Base-by-base conservation (phyloP, 2,888 invertebrate genomes). In the Drosophila kuntzei region DNA sequence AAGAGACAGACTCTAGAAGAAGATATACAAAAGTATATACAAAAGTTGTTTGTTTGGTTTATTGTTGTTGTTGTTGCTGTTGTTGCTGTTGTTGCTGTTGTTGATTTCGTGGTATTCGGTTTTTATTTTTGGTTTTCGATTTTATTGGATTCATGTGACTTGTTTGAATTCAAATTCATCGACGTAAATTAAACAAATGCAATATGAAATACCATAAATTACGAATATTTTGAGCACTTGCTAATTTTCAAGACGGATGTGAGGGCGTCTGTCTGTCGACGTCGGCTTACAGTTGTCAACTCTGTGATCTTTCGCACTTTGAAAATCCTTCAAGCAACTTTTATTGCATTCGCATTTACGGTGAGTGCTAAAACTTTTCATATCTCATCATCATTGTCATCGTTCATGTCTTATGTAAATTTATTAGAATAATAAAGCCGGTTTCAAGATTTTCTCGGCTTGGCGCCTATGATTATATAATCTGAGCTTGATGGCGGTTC, bases 1-100 rank as follows among this genome's bases (percentile, higher is more conserved):
- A 49, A 72, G 25, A 22, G 41, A 25, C 44, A 46, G 36, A 54
- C 20, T 36, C 22, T n/a, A 32, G 29, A 44, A 53, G 29, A 39
- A 39, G 47, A 11, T n/a, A n/a, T n/a, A n/a, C 9, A 43, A 1
- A 32, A 34, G 46, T 25, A 59, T 55, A 16, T 20, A 20, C 29
- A 76, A 79, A 82, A 82, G 89, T 59, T 46, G 89, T 81, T 85
- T 68, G 88, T 64, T 87, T 59, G 50, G 57, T 80, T 79, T 72
- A 39, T 29, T 53, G 43, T 25, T 53, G 57, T 49, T 27, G 37
- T 41, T 9, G 39, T 11, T 39, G 20, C 54, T 32, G 14, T 36
- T 72, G 43, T 29, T 53, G 43, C 20, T 53, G 57, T 49, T 27
- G 37, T 41, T 9, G 39, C 4, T 39, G 20, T 58, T 32, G 14